phyloP scores from a whole-genome alignment of 1,140 invertebrate genomes.

The Calliphora vicina region DNA sequence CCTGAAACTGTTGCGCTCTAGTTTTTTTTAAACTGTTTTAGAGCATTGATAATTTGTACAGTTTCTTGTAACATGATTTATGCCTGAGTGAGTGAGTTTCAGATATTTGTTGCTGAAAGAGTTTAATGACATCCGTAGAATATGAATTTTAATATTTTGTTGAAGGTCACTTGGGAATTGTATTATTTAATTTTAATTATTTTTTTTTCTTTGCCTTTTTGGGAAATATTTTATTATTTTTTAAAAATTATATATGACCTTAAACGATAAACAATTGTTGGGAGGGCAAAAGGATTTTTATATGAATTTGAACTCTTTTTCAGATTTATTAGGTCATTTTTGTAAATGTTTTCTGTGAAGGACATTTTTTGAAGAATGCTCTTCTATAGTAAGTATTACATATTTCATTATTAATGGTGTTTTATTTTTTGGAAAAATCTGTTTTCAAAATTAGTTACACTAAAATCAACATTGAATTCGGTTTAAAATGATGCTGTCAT shows the following conservation, averaged over 20 bases:
- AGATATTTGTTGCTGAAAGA: not conserved
- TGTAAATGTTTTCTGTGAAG: not conserved
- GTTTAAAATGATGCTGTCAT: too few species aligned
- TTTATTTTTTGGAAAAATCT: too few species aligned
- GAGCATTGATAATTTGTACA: conserved; percentile 24
- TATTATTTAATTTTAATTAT: not conserved
- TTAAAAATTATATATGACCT: not conserved
- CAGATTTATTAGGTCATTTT: not conserved
- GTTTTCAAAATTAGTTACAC: too few species aligned
- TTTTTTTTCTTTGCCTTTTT: not conserved
- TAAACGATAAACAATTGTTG: not conserved
- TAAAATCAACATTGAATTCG: too few species aligned
- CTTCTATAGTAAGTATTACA: too few species aligned
- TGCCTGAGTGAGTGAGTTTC: too few species aligned
- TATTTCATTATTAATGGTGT: too few species aligned
- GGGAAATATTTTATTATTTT: not conserved
- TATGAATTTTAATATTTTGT: conserved; percentile 18
- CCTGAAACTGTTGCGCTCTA: conserved; percentile 46
- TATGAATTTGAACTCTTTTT: not conserved
- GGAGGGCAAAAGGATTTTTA: not conserved
- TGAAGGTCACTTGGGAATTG: conserved; percentile 35
- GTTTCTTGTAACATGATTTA: not conserved
- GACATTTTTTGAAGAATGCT: not conserved
- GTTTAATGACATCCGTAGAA: conserved; percentile 28
- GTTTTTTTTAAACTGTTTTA: conserved; percentile 47